Evolutionary conservation across 2,797 vertebrate species (phyloP).

Genomic region (Crocidura indochinensis): DNA sequence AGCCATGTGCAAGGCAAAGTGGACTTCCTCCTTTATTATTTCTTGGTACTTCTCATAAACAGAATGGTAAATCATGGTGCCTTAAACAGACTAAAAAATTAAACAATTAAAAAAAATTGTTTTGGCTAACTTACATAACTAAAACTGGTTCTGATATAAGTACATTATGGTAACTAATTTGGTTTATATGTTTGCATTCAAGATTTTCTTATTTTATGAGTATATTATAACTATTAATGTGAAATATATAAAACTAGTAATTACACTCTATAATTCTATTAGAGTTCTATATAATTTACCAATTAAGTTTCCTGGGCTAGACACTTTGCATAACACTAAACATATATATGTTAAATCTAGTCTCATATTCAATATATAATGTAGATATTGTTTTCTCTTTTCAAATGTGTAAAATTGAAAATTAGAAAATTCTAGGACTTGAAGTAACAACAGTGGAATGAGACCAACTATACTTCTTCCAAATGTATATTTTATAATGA

Average conservation of each 20-base stretch:
- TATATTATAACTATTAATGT: not conserved
- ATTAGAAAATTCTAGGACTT: not conserved
- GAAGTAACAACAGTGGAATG: not conserved
- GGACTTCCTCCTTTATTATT: too few species aligned
- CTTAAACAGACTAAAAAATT: too few species aligned
- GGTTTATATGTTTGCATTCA: slow-evolving; percentile 20
- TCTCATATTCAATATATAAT: not conserved
- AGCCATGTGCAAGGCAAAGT: too few species aligned
- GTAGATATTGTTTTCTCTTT: not conserved
- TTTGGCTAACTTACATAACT: slow-evolving; percentile 2
- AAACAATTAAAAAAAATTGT: not conserved
- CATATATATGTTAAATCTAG: not conserved
- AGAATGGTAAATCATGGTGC: too few species aligned
- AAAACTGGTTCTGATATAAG: slow-evolving; percentile 4
- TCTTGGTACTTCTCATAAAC: too few species aligned
- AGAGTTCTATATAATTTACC: not conserved
- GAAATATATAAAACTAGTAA: not conserved
- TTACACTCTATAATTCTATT: slow-evolving; percentile 15
- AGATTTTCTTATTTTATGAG: slow-evolving; percentile 3
- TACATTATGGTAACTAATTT: slow-evolving; percentile 34
- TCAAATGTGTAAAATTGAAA: not conserved
- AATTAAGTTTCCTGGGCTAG: not conserved
- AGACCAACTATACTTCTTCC: not conserved
- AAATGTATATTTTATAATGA: not conserved
- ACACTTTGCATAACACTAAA: not conserved